Conservation (phyloP, 2,888 invertebrate genomes). For the Leptinotarsa peninsularis region DNA sequence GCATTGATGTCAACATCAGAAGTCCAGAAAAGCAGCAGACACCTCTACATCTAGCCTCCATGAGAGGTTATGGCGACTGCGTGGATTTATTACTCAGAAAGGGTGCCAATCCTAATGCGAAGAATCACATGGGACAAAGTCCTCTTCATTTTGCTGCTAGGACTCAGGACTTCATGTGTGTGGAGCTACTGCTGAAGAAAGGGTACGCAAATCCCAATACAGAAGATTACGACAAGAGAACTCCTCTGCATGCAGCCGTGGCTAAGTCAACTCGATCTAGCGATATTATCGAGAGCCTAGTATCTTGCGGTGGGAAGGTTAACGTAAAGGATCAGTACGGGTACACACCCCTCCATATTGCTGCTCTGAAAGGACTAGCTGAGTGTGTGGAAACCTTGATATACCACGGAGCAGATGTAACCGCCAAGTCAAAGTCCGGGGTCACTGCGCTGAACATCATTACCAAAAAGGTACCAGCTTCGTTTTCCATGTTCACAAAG, state of each 20-base stretch:
- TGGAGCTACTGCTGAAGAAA: slow-evolving; percentile 74
- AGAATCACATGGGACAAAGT: slow-evolving; percentile 84
- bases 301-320: slow-evolving; percentile 84
- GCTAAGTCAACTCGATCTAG: slow-evolving; percentile 84
- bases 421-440: slow-evolving; percentile 88
- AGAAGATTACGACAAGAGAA: slow-evolving; percentile 83
- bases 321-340: slow-evolving; percentile 88
- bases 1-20: slow-evolving; percentile 76
- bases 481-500: slow-evolving; percentile 83
- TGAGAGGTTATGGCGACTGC: slow-evolving; percentile 86
- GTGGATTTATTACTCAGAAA: slow-evolving; percentile 79
- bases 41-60: slow-evolving; percentile 87
- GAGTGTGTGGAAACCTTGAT: slow-evolving; percentile 88
- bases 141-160: slow-evolving; percentile 87
- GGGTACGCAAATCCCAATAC: slow-evolving; percentile 82
- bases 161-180: slow-evolving; percentile 82
- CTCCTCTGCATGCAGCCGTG: slow-evolving; percentile 85
- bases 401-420: slow-evolving; percentile 87
- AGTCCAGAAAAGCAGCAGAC: slow-evolving; percentile 82
- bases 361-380: slow-evolving; percentile 85
- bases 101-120: slow-evolving; percentile 79
- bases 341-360: slow-evolving; percentile 86
- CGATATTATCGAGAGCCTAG: slow-evolving; percentile 82
- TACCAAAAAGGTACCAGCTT: slow-evolving; percentile 86
- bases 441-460: slow-evolving; percentile 88